Conservation (phyloP, 1,140 invertebrate species). For the Heliconius himera region DNA sequence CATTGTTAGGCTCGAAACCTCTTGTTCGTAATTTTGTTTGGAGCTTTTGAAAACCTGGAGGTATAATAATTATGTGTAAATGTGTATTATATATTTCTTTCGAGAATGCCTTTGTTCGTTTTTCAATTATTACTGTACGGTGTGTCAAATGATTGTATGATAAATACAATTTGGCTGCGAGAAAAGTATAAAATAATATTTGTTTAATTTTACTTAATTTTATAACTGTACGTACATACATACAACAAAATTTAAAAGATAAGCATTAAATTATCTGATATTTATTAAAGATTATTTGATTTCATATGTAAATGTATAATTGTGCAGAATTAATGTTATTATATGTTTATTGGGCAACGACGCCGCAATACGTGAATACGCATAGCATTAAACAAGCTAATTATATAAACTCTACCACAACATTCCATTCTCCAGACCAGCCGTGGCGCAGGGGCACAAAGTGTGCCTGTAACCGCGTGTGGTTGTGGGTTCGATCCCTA, state of each 20-base stretch:
- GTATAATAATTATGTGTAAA: neutral
- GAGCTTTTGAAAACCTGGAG: neutral
- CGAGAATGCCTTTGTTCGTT: neutral
- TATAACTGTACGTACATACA: too few relatives aligned
- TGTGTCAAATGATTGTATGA: neutral
- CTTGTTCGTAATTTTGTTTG: neutral
- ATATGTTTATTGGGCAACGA: neutral
- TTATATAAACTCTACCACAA: neutral
- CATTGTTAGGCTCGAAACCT: constrained; percentile 5
- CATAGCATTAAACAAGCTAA: neutral
- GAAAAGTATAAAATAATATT: neutral
- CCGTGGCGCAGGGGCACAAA: too few relatives aligned
- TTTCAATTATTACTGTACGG: neutral
- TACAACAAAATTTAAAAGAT: too few relatives aligned
- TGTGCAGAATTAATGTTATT: neutral
- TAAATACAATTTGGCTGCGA: neutral
- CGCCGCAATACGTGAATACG: neutral
- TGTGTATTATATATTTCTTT: neutral
- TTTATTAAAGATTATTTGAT: neutral
- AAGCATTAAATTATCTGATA: too few relatives aligned
- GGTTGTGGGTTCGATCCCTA: too few relatives aligned
- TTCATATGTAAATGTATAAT: neutral
- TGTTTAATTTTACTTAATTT: too few relatives aligned
- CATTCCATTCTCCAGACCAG: neutral
- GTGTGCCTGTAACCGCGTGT: too few relatives aligned